Base-by-base conservation (phyloP, 2,113 vertebrate genomes). In the Formicarius rufipectus region DNA sequence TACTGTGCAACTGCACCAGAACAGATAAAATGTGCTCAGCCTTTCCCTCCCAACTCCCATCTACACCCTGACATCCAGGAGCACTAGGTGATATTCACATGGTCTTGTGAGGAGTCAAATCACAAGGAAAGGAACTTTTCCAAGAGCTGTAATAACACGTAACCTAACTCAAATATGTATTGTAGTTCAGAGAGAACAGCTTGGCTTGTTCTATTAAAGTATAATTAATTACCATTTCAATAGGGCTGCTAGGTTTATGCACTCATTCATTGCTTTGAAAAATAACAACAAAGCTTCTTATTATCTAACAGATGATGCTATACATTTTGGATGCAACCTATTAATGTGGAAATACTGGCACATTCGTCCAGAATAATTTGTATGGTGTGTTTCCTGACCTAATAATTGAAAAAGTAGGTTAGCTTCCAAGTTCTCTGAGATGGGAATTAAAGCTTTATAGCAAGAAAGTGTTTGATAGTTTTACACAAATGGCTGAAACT, bases 171-270 rank as follows among this genome's bases (percentile, higher is more conserved):
- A 71, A 49, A 63, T 21, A 27, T 4, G 30, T 33, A 8, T 23
- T 55, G n/a, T 64, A 42, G 56, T 50, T 81, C 50, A 75, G 62
- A 82, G 39, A 52, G 47, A 71, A 10, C 42, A 42, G 59, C 20
- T 82, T 1, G 0, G 13, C 56, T 87, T 56, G 44, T 90, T 91
- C 10, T 62, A 17, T 35, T 84, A 7, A 71, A 74, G 33, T 55
- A 23, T 74, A 53, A 73, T 87, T 95, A 87, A 96, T 96, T 95
- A 64, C 25, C 30, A 39, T 89, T 89, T 87, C 58, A 93, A 14
- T 63, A 81, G 81, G 35, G 73, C 52, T 72, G 14, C 55, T 76
- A 69, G 66, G 37, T 84, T n/a, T 80, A 47, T 2, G 3, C 50
- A 44, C 71, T 90, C 31, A 78, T 21, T 30, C n/a, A 42, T 58